Evolutionary conservation across 1,140 invertebrate genomes (phyloP).

Genomic region (Asobara japonica): DNA sequence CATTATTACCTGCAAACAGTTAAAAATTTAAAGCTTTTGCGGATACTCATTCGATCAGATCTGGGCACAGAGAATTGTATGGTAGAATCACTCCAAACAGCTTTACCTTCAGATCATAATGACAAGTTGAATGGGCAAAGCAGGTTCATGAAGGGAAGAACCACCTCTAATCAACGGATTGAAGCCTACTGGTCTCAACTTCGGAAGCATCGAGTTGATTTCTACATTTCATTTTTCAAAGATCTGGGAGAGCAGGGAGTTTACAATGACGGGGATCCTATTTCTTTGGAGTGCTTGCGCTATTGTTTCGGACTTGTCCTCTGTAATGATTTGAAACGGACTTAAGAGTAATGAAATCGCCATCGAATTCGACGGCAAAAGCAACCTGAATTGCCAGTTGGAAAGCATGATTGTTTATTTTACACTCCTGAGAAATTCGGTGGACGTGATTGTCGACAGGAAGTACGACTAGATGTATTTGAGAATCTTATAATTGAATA

Average conservation of each 20-base stretch:
- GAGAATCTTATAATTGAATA: slow-evolving; percentile 11
- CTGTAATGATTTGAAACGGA: slow-evolving; percentile 18
- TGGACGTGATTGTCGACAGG: slow-evolving; percentile 7
- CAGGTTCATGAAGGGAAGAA: slow-evolving; percentile 34
- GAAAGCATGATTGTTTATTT: slow-evolving; percentile 34
- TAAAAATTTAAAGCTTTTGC: slow-evolving; percentile 18
- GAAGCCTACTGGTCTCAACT: slow-evolving; percentile 34
- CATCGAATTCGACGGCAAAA: slow-evolving; percentile 34
- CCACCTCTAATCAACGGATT: slow-evolving; percentile 35
- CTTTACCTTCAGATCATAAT: neutral
- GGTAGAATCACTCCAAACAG: neutral
- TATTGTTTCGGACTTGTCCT: slow-evolving; percentile 35
- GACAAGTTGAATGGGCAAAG: slow-evolving; percentile 8
- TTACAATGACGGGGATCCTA: slow-evolving; percentile 24
- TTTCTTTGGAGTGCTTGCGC: slow-evolving; percentile 29
- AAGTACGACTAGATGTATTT: neutral
- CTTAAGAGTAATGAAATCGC: slow-evolving; percentile 27
- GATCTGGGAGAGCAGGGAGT: slow-evolving; percentile 25
- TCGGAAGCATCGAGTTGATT: slow-evolving; percentile 17
- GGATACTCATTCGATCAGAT: slow-evolving; percentile 40
- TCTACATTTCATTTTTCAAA: slow-evolving; percentile 36
- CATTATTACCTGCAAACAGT: slow-evolving; percentile 44
- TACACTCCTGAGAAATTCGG: slow-evolving; percentile 25
- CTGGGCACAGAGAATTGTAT: slow-evolving; percentile 35
- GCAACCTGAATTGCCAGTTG: neutral